Evolutionary conservation across 2,888 invertebrate genomes (phyloP), one percentile per base, ranked within the genome.

Genomic region (Colletes collaris): DNA sequence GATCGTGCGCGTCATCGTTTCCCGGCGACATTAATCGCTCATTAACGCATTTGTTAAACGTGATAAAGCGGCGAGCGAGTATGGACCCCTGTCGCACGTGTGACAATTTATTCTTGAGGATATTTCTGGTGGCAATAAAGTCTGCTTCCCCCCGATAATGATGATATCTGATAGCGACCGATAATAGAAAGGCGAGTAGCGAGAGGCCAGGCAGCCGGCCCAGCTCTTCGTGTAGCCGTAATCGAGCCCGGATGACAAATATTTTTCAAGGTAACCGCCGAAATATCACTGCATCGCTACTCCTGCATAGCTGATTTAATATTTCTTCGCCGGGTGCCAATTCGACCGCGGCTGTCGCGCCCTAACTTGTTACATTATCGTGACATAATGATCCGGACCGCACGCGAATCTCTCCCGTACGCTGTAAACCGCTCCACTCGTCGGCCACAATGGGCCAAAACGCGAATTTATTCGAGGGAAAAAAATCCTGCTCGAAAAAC

Each of bases 231-330:
- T 49, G 68, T 66, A 74, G 58, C 80, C 74, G 73, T 79, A 81
- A 72, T 67, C 74, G 65, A 63, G 69, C 79, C 8, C n/a, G 37
- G 81, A 76, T 85, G 88, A 87, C 87, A 83, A 87, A 89, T 82
- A 84, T 79, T 83, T 85, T 85, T 85, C 88, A 89, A 88, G 89
- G 88, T 86, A 70, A 85, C 64, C 67, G 82, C 84, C 81, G 79
- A 89, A 89, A 89, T 89, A 87, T 82, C 78, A 40, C 73, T 68
- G 37, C 67, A 67, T 77, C 68, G 52, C 46, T 53, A 27, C 70
- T 53, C 27, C 64, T 59, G 73, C 75, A 60, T 74, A 76, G 72
- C 79, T 64, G 78, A 86, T 82, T 86, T 82, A 81, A 84, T 86
- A 86, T 82, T 86, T 79, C 77, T 71, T 46, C 55, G 40, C 13